phyloP scores from a whole-genome alignment of 2,888 invertebrate species.

The Lepidonotus clava region DNA sequence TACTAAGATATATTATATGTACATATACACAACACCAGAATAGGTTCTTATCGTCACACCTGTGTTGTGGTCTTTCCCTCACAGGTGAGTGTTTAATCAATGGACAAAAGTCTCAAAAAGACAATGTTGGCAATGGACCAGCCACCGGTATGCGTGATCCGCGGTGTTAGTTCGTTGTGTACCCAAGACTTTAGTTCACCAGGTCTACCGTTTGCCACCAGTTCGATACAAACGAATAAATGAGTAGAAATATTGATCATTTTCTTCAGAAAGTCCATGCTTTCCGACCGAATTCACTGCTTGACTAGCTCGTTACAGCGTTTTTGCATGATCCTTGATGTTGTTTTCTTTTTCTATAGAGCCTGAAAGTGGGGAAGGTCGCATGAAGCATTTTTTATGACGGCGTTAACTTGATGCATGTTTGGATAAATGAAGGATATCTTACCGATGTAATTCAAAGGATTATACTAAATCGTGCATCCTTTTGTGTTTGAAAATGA shows the following conservation, averaged over 20 bases:
- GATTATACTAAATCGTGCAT: too few relatives aligned
- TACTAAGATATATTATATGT: too few relatives aligned
- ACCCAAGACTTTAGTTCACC: conserved; percentile 7
- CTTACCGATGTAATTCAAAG: too few relatives aligned
- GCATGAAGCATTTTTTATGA: too few relatives aligned
- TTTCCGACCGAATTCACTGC: background rate
- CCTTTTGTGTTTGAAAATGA: too few relatives aligned
- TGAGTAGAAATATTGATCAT: background rate
- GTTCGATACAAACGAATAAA: conserved; percentile 21
- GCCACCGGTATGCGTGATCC: background rate
- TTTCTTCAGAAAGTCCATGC: background rate
- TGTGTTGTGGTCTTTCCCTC: background rate
- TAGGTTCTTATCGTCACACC: conserved; percentile 5
- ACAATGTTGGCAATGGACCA: too few relatives aligned
- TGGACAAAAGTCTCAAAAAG: background rate
- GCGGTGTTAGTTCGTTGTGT: background rate
- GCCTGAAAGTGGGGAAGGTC: too few relatives aligned
- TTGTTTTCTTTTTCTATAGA: background rate
- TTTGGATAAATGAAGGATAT: too few relatives aligned
- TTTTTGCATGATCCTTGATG: background rate
- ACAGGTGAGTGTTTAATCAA: background rate
- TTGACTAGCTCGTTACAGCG: background rate
- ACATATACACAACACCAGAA: too few relatives aligned
- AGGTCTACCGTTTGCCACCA: background rate
- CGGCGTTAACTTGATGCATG: too few relatives aligned